Evolutionary conservation across 2,113 vertebrate genomes (phyloP), one percentile per base, ranked within the genome.

Genomic region (Butorides virescens): DNA sequence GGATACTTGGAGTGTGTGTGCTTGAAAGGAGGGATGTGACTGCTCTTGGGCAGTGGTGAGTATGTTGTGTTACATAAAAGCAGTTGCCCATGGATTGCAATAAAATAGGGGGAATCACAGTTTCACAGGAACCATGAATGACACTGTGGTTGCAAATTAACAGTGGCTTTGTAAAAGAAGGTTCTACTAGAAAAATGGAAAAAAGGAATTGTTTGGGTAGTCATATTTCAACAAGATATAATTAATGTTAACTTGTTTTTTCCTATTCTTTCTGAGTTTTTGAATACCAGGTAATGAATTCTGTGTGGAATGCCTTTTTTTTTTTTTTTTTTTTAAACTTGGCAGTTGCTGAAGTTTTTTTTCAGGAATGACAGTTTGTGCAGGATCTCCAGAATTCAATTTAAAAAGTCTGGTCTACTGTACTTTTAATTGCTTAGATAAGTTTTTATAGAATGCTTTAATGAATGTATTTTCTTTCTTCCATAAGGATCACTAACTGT

Each of bases 401-500:
- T 71, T 37, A 83, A 0, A 36, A 66, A 59, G 16, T 88, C 39
- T 79, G 86, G 17, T 16, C 22, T 65, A n/a, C 32, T 78, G 46
- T 79, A 46, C 71, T 77, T 78, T 78, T 44, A 65, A 32, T 67
- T 87, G 42, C 58, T 66, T 76, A 34, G 18, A 4, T 36, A 67
- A 37, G 11, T 50, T 91, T 84, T 73, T 88, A 36, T 42, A 53
- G 58, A 90, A 66, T 75, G 52, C 8, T 71, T 91, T 74, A 95
- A 91, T 72, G 0, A 84, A 61, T 88, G 4, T 93, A n/a, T 94
- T 96, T 76, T 95, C 63, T 90, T 81, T 86, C 49, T 88, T 82
- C 90, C 47, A 26, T 93, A 96, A 99, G 99, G 98, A 39, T 97
- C 97, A 15, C 98, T 99, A 93, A 99, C 98, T 63, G 71, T 97